A percentile compares a stretch with the other conserved stretches of the same genome.
These are phyloP conservation scores for Pardalotus punctatus DNA, from an alignment of 2,113 vertebrate species.

Conservation along the genomic window DNA sequence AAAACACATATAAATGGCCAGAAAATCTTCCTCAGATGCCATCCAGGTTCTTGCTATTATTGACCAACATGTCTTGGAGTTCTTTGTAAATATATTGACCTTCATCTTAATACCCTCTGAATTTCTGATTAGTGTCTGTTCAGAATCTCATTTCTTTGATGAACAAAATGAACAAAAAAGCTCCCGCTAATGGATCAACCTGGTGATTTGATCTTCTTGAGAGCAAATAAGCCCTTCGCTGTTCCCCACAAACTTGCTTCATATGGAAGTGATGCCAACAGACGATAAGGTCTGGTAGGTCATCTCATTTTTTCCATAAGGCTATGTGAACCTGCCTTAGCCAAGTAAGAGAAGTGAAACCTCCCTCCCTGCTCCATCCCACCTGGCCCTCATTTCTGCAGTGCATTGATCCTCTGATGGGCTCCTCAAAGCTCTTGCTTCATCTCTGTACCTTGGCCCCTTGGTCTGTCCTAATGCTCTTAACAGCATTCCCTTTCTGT, in stretches of 20 bases:
- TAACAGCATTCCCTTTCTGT: background rate
- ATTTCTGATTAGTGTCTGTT: background rate
- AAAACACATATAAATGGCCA: background rate
- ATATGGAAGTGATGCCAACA: background rate
- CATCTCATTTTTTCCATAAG: rapidly evolving
- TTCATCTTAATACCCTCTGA: background rate
- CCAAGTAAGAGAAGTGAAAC: background rate
- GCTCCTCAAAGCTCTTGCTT: background rate
- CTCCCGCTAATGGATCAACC: background rate
- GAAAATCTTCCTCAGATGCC: background rate
- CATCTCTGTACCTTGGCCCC: background rate
- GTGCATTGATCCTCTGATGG: background rate
- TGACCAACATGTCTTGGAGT: background rate
- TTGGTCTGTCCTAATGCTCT: background rate
- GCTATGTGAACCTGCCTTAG: background rate
- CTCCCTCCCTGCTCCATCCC: background rate
- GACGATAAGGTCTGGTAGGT: background rate
- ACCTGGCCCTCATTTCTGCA: background rate
- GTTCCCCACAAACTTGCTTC: background rate
- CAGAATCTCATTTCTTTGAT: background rate
- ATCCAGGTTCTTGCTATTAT: background rate
- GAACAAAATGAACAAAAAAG: background rate
- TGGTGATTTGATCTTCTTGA: background rate
- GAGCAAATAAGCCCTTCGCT: background rate
- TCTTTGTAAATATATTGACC: background rate